These are phyloP conservation scores for Apus apus DNA, from an alignment of 2,113 vertebrate species.

Conservation along the genomic window DNA sequence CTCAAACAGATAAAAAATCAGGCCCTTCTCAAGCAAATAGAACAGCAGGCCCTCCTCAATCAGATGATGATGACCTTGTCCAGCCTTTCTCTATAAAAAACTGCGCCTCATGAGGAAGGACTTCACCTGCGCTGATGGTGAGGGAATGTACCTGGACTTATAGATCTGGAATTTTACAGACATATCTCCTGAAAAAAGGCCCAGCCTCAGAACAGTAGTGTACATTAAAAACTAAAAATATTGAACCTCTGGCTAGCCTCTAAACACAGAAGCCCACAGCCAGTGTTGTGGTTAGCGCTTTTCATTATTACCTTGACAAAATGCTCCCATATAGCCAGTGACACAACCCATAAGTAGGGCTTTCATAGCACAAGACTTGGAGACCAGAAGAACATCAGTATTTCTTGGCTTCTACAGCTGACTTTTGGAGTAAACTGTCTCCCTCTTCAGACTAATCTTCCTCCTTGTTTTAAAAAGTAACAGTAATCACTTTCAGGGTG, in stretches of 20 bases:
- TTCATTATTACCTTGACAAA: neutral
- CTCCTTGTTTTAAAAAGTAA: neutral
- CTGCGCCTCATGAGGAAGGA: no score
- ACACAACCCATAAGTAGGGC: neutral
- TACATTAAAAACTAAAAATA: rapidly evolving
- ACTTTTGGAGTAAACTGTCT: neutral
- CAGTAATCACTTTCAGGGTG: neutral
- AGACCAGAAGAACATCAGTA: neutral
- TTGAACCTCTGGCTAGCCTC: neutral
- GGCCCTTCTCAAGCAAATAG: no score
- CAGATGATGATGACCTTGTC: no score
- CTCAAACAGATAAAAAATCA: no score
- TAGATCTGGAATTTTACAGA: neutral
- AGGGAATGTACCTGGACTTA: neutral
- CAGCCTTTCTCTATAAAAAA: no score
- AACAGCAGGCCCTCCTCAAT: no score
- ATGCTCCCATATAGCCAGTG: neutral
- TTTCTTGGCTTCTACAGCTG: neutral
- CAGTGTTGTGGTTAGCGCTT: neutral
- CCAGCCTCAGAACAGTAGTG: rapidly evolving
- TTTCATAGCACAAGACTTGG: neutral
- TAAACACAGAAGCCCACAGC: neutral
- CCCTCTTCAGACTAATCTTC: neutral
- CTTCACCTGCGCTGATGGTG: no score
- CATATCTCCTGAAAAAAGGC: neutral